Percentiles rank a stretch among this genome's conserved stretches.
These are phyloP conservation scores for Tricholauxania praeusta DNA, from an alignment of 2,888 invertebrate genomes.

Conservation along the genomic window DNA sequence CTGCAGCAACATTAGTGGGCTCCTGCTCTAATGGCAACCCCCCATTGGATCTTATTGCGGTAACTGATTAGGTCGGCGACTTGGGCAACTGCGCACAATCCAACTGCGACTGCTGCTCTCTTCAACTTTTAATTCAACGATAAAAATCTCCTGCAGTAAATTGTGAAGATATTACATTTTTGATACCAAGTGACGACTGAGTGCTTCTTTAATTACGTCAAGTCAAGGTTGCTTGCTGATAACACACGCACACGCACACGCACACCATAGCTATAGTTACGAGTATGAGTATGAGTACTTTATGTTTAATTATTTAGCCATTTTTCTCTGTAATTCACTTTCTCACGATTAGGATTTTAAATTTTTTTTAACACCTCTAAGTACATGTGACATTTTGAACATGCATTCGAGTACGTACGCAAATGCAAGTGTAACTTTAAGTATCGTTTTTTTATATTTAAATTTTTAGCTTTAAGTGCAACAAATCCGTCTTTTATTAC, in stretches of 20 bases:
- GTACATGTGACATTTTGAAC: constrained; percentile 1
- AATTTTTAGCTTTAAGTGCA: constrained; percentile 15
- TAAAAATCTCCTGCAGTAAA: background rate
- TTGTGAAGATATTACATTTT: constrained; percentile 9
- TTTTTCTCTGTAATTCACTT: no score
- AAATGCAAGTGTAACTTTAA: background rate
- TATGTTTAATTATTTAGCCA: no score
- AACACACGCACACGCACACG: no score
- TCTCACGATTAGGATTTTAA: no score
- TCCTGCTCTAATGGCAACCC: constrained; percentile 26
- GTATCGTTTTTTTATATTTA: background rate
- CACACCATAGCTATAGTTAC: no score
- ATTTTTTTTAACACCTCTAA: no score
- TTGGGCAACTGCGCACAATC: background rate
- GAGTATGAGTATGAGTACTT: no score
- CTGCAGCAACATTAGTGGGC: constrained; percentile 28
- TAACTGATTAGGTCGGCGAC: constrained; percentile 51
- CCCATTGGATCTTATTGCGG: constrained; percentile 58
- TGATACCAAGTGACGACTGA: constrained; percentile 14
- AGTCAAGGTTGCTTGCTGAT: no score
- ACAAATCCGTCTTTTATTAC: constrained; percentile 27
- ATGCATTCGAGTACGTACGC: background rate
- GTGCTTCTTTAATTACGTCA: background rate
- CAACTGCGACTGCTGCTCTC: background rate
- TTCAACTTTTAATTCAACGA: background rate